Conservation (phyloP, 2,888 invertebrate species). For the Heliconius hortense region DNA sequence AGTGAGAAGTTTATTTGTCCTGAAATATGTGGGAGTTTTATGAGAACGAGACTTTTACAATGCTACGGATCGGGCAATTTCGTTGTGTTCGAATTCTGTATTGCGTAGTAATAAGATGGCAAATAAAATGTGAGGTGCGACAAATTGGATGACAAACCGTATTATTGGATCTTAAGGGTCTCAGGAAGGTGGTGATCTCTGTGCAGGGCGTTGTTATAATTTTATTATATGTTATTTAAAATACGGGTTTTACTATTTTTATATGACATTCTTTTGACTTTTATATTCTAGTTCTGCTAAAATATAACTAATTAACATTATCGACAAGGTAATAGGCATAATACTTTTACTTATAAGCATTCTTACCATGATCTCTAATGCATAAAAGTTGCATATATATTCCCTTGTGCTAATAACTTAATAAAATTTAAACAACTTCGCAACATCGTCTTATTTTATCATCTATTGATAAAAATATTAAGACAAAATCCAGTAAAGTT, state of each 20-base stretch:
- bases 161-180: slow-evolving; percentile 51
- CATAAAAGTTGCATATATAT: not conserved
- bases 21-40: slow-evolving; percentile 81
- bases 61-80: slow-evolving; percentile 75
- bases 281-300: not conserved
- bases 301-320: too few species aligned
- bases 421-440: not conserved
- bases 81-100: slow-evolving; percentile 59
- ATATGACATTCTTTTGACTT: not conserved
- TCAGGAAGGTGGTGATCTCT: slow-evolving; percentile 29
- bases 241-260: not conserved
- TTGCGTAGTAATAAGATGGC: slow-evolving; percentile 66
- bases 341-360: too few species aligned
- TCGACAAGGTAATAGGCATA: too few species aligned
- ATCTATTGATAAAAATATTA: not conserved
- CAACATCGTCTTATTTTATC: not conserved
- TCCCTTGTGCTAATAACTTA: not conserved
- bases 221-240: slow-evolving; percentile 4
- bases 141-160: slow-evolving; percentile 77
- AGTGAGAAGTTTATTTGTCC: slow-evolving; percentile 81
- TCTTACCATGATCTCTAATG: not conserved
- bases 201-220: slow-evolving; percentile 7
- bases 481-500: not conserved
- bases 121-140: slow-evolving; percentile 74
- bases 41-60: slow-evolving; percentile 75